phyloP scores from a whole-genome alignment of 2,113 vertebrate species.

The Calyptommatus sinebrachiatus region DNA sequence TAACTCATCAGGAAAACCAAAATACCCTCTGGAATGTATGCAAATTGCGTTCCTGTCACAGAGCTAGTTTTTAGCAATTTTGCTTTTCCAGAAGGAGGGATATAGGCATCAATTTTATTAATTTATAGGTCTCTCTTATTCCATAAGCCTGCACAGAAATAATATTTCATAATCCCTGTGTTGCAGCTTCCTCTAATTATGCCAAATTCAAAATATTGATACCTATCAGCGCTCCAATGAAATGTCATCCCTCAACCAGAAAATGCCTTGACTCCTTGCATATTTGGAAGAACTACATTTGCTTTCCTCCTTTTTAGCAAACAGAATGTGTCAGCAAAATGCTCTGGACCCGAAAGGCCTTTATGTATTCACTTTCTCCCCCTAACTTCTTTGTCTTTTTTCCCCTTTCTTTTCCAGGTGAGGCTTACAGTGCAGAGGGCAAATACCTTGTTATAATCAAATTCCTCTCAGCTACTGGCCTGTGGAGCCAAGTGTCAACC shows the following conservation, averaged over 20 bases:
- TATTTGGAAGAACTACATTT: not conserved
- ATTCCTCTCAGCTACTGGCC: not conserved
- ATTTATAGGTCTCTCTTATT: too few species aligned
- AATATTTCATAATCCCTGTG: too few species aligned
- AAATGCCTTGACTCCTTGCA: not conserved
- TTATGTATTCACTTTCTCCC: not conserved
- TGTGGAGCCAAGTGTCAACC: not conserved
- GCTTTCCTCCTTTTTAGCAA: not conserved
- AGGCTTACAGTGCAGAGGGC: constrained; percentile 8
- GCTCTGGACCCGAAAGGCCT: not conserved
- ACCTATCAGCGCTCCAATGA: not conserved
- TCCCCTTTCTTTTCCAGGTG: not conserved
- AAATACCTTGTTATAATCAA: not conserved
- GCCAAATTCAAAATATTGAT: too few species aligned
- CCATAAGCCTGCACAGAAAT: too few species aligned
- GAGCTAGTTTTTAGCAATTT: too few species aligned
- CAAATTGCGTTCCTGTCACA: too few species aligned
- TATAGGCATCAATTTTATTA: too few species aligned
- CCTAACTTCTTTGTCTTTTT: too few species aligned
- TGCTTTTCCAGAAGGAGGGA: too few species aligned
- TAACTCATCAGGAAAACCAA: too few species aligned
- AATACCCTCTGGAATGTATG: too few species aligned
- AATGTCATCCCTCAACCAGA: not conserved
- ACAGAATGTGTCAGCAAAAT: not conserved
- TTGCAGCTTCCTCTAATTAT: too few species aligned